Evolutionary conservation across 2,797 vertebrate genomes (phyloP).

Genomic region (Spheniscus humboldti): DNA sequence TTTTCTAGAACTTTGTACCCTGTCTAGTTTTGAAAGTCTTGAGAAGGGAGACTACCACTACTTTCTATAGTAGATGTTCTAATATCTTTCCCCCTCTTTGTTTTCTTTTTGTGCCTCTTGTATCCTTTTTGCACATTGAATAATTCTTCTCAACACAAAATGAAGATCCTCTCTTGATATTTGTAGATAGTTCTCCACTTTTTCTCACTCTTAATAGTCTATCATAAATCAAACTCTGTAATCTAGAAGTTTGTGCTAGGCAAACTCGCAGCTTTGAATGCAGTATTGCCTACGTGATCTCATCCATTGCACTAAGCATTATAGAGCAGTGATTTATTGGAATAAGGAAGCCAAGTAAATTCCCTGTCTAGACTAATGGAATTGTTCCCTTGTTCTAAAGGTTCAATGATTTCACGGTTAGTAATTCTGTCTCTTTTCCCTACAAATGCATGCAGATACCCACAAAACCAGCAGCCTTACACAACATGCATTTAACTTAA

Average conservation of each 20-base stretch:
- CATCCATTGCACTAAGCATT: not conserved
- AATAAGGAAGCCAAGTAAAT: constrained; percentile 19
- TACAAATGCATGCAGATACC: not conserved
- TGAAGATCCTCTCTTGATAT: not conserved
- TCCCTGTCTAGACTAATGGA: constrained; percentile 38
- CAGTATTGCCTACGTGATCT: not conserved
- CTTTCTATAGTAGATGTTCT: not conserved
- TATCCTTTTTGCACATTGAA: not conserved
- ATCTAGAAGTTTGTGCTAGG: not conserved
- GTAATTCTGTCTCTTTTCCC: not conserved
- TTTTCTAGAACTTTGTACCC: not conserved
- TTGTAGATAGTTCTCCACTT: not conserved
- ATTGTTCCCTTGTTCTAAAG: constrained; percentile 1
- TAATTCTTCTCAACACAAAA: not conserved
- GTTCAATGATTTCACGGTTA: not conserved
- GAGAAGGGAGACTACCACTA: not conserved
- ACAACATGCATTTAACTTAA: not conserved
- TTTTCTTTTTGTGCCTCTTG: not conserved
- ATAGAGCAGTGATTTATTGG: constrained; percentile 26
- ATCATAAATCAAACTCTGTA: constrained; percentile 27
- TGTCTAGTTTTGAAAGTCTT: not conserved
- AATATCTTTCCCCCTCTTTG: accelerated
- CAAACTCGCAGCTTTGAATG: not conserved
- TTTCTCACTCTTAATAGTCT: not conserved
- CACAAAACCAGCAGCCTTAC: not conserved